Evolutionary conservation across 1,140 invertebrate species (phyloP).

Genomic region (Himalopsyche phryganea): DNA sequence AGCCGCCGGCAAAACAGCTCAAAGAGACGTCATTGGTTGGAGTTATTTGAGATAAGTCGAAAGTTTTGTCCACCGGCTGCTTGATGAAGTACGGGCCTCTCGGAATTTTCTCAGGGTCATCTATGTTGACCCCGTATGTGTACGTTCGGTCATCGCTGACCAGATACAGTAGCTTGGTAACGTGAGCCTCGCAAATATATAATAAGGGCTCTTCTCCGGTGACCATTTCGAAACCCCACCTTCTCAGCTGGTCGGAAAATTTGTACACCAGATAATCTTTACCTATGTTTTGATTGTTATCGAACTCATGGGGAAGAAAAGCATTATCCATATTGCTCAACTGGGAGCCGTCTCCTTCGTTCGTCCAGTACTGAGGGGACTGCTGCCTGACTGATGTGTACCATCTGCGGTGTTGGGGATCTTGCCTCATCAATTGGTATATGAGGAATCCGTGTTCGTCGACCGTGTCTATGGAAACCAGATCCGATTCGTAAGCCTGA

Average conservation of each 20-base stretch:
- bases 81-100: slow-evolving; percentile 83
- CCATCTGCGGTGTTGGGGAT: slow-evolving; percentile 85
- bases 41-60: slow-evolving; percentile 72
- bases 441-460: slow-evolving; percentile 87
- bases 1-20: slow-evolving; percentile 83
- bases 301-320: slow-evolving; percentile 58
- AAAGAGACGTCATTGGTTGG: slow-evolving; percentile 71
- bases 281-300: slow-evolving; percentile 49
- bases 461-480: slow-evolving; percentile 72
- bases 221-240: slow-evolving; percentile 82
- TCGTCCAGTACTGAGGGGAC: slow-evolving; percentile 74
- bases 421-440: slow-evolving; percentile 70
- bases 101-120: slow-evolving; percentile 76
- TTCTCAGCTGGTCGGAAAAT: slow-evolving; percentile 65
- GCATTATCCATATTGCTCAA: slow-evolving; percentile 77
- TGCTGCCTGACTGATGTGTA: slow-evolving; percentile 75
- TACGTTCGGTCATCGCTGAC: slow-evolving; percentile 75
- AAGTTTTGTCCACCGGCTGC: slow-evolving; percentile 78
- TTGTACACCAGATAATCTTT: slow-evolving; percentile 61
- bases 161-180: slow-evolving; percentile 63
- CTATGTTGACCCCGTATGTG: slow-evolving; percentile 74
- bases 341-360: slow-evolving; percentile 75
- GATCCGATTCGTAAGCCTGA: slow-evolving; percentile 73
- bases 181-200: slow-evolving; percentile 86
- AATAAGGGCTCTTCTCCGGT: slow-evolving; percentile 70